Base-by-base conservation (phyloP, 2,888 invertebrate genomes). In the Ormyrus thymus region DNA sequence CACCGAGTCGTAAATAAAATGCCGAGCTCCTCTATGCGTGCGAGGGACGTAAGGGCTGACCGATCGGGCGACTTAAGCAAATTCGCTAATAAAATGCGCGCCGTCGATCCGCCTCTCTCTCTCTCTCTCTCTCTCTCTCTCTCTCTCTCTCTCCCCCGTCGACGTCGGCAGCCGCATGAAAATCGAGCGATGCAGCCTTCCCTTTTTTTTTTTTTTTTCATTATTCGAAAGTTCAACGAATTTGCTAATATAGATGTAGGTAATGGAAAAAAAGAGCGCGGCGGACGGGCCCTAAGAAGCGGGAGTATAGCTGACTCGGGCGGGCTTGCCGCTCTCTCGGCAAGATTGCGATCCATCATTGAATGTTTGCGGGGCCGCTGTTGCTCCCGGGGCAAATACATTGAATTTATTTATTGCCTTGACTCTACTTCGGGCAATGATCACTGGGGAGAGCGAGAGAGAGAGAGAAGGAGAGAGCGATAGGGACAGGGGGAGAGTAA, bases 361-460 rank as follows among this genome's bases (percentile, higher is more conserved):
- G 87, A 89, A 89, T 89, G 88, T 89, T 89, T 89, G 88, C 84
- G 86, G 87, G 85, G 83, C 83, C n/a, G 66, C 11, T 9, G 83
- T 29, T 29, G 29, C 29, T 29, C 29, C 83, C 83, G 82, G 81
- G 75, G 84, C 86, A 87, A 89, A 89, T 88, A 89, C 87, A 89
- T 88, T 88, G 89, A 89, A 90, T 89, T 88, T 89, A 89, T 89
- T 89, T 89, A 89, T 89, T 88, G 87, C 81, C 85, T 82, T 59
- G 65, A 29, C 29, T 29, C 29, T 29, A 29, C 29, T 29, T 4
- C 29, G 29, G 29, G 29, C 29, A 29, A 29, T 29, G 29, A 29
- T 29, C 29, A 29, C 29, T 29, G 29, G 29, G 29, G 29, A 29
- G 29, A 29, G 29, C 2, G 29, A 29, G 29, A 29, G 29, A 29